Evolutionary conservation across 2,888 invertebrate genomes (phyloP), one percentile per base, ranked within the genome.

Genomic region (Apotomis betuletana): DNA sequence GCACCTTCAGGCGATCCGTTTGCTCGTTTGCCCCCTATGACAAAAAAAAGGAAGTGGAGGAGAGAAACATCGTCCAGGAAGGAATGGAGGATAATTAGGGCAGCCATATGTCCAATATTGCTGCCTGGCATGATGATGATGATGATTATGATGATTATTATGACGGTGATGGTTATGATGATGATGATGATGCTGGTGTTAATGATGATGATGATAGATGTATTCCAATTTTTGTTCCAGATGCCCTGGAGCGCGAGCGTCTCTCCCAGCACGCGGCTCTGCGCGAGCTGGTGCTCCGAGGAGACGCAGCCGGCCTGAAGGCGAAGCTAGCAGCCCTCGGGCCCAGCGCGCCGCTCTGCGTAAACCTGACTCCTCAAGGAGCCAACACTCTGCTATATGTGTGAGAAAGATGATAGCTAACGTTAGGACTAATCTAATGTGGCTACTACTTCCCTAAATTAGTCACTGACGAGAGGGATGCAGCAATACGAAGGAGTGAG

Each of bases 291-390:
- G 96, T 97, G 77, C 91, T 94, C 67, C 94, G 95, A n/a, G 97
- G 96, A 0, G 97, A 98, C 82, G 94, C 94, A 4, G 88, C 91
- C 13, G 94, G 94, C 51, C 95, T 97, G 10, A 94, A 94, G 77
- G 94, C 94, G 38, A 91, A 96, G 71, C 91, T 98, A 70, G 94
- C 95, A 63, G 94, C 95, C 5, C 88, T 96, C 63, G 95, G 95
- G 0, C 85, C 91, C 70, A 95, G 96, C 78, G 95, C 96, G 0
- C 96, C 96, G 67, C 94, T 96, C 64, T 94, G 98, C 68, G 95
- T 97, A 77, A 98, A 98, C 86, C 95, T 97, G 94, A 96, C 98
- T 3, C 97, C 97, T 0, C 96, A 96, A 74, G 98, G 98, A 0
- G 97, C 97, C 27, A 97, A 97, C 82, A 98, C 98, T 0, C 88